Percentiles rank a stretch among this genome's conserved stretches.
Evolutionary conservation across 2,888 invertebrate species (phyloP).

Genomic region (Plebejus argus): DNA sequence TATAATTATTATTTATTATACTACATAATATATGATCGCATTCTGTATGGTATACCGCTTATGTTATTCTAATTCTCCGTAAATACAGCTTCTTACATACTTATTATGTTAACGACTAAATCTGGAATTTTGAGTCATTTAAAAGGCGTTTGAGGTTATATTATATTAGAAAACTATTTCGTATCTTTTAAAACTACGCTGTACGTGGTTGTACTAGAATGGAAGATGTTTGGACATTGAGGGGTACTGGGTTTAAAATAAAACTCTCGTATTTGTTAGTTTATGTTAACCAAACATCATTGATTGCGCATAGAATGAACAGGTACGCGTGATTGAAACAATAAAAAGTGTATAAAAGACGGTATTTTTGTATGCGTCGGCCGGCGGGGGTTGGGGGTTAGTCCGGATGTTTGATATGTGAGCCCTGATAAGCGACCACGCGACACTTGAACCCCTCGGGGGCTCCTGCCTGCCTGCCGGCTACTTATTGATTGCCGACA

Average conservation of each 20-base stretch:
- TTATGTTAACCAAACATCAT: background rate
- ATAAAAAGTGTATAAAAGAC: slow-evolving; percentile 30
- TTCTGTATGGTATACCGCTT: no score
- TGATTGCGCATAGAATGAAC: background rate
- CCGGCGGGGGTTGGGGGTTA: slow-evolving; percentile 54
- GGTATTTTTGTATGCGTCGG: slow-evolving; percentile 41
- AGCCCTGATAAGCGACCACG: slow-evolving; percentile 74
- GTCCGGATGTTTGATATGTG: slow-evolving; percentile 75
- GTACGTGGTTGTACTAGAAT: no score
- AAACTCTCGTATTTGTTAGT: background rate
- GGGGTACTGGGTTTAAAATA: background rate
- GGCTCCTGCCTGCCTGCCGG: slow-evolving; percentile 74
- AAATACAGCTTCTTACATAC: no score
- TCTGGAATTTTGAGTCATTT: no score
- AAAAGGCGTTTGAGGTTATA: no score
- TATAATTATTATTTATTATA: no score
- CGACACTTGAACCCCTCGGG: slow-evolving; percentile 78
- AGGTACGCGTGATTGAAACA: slow-evolving; percentile 32
- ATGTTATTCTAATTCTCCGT: no score
- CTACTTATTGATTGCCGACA: slow-evolving; percentile 70
- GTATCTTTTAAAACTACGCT: no score
- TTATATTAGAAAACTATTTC: no score
- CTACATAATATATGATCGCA: no score
- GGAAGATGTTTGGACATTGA: no score
- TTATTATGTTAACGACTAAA: no score